Conservation (phyloP, 2,888 invertebrate genomes). For the Caradrina kadenii region DNA sequence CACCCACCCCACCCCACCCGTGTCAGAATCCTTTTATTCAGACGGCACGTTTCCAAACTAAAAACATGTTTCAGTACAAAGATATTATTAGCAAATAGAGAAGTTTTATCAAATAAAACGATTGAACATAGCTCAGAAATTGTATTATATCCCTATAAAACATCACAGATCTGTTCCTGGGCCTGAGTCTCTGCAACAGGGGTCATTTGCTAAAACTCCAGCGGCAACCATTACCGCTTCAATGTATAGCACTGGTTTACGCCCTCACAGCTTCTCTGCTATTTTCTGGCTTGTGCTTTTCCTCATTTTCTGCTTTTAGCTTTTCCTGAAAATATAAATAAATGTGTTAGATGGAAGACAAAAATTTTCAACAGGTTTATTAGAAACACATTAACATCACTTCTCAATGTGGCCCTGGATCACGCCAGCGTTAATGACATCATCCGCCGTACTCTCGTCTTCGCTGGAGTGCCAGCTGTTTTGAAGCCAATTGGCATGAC, state of each 20-base stretch:
- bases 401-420: too few relatives aligned
- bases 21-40: too few relatives aligned
- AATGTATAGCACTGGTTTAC: slow-evolving; percentile 58
- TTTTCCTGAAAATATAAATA: slow-evolving; percentile 80
- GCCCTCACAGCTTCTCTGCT: slow-evolving; percentile 89
- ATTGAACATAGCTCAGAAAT: slow-evolving; percentile 21
- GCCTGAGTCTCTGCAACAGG: not conserved
- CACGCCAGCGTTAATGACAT: too few relatives aligned
- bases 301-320: slow-evolving; percentile 91
- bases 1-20: too few relatives aligned
- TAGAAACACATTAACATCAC: too few relatives aligned
- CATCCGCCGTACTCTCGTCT: too few relatives aligned
- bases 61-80: too few relatives aligned
- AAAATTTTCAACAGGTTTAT: not conserved
- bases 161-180: slow-evolving; percentile 44
- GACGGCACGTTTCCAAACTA: too few relatives aligned
- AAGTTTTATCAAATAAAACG: slow-evolving; percentile 26
- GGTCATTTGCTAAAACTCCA: slow-evolving; percentile 1
- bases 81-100: not conserved
- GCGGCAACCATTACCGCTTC: not conserved
- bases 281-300: slow-evolving; percentile 89
- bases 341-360: not conserved
- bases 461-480: too few relatives aligned
- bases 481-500: too few relatives aligned
- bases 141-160: slow-evolving; percentile 36